These are phyloP conservation scores for Pangasianodon hypophthalmus DNA, from an alignment of 2,113 vertebrate genomes.

Conservation along the genomic window DNA sequence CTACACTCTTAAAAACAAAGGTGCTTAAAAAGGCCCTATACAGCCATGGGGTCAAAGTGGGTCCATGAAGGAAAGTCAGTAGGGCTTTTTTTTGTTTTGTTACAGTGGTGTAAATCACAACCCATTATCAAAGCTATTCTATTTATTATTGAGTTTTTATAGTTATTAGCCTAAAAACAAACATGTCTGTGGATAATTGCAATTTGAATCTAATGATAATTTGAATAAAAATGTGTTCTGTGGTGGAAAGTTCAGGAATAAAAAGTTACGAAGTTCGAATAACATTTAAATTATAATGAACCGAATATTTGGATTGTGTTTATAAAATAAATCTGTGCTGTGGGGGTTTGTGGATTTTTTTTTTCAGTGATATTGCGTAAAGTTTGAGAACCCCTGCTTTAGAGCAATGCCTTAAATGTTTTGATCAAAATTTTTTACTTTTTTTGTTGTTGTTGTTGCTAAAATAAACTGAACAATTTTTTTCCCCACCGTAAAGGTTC, in stretches of 20 bases:
- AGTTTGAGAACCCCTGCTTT: not conserved
- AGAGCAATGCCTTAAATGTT: not conserved
- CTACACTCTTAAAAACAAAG: not conserved
- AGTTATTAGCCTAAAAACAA: not conserved
- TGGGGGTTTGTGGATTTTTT: not conserved
- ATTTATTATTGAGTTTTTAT: not conserved
- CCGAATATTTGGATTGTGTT: not conserved
- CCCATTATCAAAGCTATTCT: too few relatives aligned
- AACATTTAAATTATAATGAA: not conserved
- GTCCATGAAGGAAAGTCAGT: not conserved
- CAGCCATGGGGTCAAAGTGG: not conserved
- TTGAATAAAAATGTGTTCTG: not conserved
- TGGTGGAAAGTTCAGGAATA: not conserved
- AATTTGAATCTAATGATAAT: not conserved
- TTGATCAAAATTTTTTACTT: not conserved
- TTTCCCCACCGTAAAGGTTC: not conserved
- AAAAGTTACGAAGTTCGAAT: not conserved
- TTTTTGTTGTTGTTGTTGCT: not conserved
- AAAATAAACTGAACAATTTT: not conserved
- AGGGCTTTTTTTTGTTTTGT: not conserved
- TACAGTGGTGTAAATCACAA: not conserved
- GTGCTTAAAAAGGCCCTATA: not conserved
- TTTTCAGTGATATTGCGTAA: not conserved
- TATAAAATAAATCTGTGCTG: not conserved
- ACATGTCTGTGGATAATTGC: not conserved